These are phyloP conservation scores for Amiota communis DNA, from an alignment of 2,888 invertebrate species.

Conservation along the genomic window DNA sequence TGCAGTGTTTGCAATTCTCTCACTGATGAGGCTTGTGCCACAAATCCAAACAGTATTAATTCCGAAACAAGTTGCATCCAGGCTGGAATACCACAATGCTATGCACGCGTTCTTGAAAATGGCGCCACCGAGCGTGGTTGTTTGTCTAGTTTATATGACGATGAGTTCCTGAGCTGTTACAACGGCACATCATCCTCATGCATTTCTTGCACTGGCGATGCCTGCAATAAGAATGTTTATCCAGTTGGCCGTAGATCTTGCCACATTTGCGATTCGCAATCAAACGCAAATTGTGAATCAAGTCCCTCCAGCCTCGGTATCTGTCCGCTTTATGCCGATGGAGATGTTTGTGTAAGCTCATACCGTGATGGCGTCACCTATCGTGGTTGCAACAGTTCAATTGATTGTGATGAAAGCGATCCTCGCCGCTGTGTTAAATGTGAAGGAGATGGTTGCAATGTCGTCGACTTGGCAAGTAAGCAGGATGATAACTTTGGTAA, in stretches of 20 bases:
- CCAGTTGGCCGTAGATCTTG: conserved; percentile 60
- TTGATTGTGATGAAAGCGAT: conserved; percentile 57
- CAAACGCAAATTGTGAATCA: conserved; percentile 51
- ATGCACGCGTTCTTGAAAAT: conserved; percentile 59
- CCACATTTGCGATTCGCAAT: conserved; percentile 63
- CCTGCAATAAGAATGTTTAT: conserved; percentile 59
- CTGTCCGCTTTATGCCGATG: conserved; percentile 55
- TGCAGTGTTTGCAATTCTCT: conserved; percentile 66
- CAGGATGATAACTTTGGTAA: conserved; percentile 66
- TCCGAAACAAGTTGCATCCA: conserved; percentile 49
- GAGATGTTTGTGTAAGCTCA: conserved; percentile 64
- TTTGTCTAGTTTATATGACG: conserved; percentile 59
- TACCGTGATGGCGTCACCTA: conserved; percentile 56
- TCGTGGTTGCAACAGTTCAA: conserved; percentile 58
- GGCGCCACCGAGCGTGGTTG: conserved; percentile 70
- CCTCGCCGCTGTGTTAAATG: conserved; percentile 57
- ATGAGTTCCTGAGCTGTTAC: conserved; percentile 64
- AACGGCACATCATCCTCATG: conserved; percentile 61
- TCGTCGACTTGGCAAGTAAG: conserved; percentile 50
- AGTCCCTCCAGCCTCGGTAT: conserved; percentile 55
- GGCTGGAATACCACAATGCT: conserved; percentile 61
- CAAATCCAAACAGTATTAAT: conserved; percentile 44
- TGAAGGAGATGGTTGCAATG: conserved; percentile 60
- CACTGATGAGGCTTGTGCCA: conserved; percentile 62
- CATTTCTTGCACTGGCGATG: conserved; percentile 52